Evolutionary conservation across 2,888 invertebrate species (phyloP), one percentile per base, ranked within the genome.

Genomic region (Diarsia mendica): DNA sequence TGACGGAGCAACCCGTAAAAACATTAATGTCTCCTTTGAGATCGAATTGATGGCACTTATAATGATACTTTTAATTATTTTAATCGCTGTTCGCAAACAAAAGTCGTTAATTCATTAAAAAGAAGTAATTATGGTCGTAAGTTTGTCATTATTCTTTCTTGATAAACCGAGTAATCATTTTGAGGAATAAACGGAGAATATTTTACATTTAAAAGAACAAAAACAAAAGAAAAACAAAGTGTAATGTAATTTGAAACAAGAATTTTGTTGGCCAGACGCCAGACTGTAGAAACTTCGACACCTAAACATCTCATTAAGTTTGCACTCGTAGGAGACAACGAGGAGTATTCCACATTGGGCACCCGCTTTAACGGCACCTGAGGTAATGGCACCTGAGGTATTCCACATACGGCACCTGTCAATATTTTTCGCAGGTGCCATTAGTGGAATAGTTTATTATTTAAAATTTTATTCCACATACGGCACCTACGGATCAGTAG

Each of bases 51-150:
- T 95, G 95, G 93, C 92, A 91, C 92, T 94, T 94, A 93, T 96
- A 96, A 96, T 96, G 95, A 93, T 92, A 95, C 95, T 96, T 96
- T 96, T 96, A 96, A 96, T 96, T 96, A 95, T 95, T 96, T 94
- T 95, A 96, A 96, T 96, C 90, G 91, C 88, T 92, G 90, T 96
- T 96, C 74, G 78, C 82, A 88, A 96, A 96, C 95, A 95, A 96
- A 92, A 93, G 93, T 91, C 94, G 92, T 96, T 95, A 94, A 94
- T 96, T 94, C 94, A 95, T 95, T 95, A 95, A 93, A 95, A 95
- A 93, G 91, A 93, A 92, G 91, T 93, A 90, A 92, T 94, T 91
- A 92, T 92, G 90, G 89, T 89, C 85, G 88, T 88, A 85, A 89
- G 80, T 86, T 86, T 85, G 66, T 73, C 77, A 83, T 88, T 88